Evolutionary conservation across 30 jellyfish, hydroid and myxozoan species (phyloP).

Genomic region (Cassiopea andromeda): DNA sequence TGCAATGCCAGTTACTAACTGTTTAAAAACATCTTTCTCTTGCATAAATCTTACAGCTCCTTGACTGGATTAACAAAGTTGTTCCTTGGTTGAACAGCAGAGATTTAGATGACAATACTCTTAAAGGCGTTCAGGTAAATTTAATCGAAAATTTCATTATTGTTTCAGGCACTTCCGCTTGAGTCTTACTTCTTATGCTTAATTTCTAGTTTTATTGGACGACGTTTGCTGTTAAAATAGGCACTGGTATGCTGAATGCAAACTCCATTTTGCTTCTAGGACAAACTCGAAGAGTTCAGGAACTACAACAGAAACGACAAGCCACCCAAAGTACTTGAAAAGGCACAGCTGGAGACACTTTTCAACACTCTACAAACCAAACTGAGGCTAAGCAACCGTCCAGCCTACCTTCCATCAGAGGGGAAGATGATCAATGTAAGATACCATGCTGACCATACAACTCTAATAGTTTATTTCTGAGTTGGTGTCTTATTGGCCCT

Average conservation of each 20-base stretch:
- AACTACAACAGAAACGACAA: conserved; percentile 95
- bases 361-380: conserved; percentile 95
- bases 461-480: too few relatives aligned
- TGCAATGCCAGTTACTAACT: too few relatives aligned
- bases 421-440: conserved; percentile 95
- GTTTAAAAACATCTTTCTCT: background rate
- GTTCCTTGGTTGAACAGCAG: conserved; percentile 91
- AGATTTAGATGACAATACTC: conserved; percentile 82
- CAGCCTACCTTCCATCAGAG: conserved; percentile 98
- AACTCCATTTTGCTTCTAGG: conserved; percentile 33
- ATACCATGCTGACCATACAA: background rate
- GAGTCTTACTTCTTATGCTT: too few relatives aligned
- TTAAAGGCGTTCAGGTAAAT: conserved; percentile 84
- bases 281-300: conserved; percentile 89
- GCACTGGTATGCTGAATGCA: too few relatives aligned
- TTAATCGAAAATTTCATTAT: too few relatives aligned
- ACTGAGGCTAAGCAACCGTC: conserved; percentile 93
- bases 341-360: conserved; percentile 89
- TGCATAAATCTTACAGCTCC: conserved; percentile 29
- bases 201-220: too few relatives aligned
- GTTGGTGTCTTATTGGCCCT: too few relatives aligned
- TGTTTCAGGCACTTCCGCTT: too few relatives aligned
- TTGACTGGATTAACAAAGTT: conserved; percentile 89
- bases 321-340: conserved; percentile 98
- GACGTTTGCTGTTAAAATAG: too few relatives aligned